Conservation (phyloP, 2,113 vertebrate species). For the Garra rufa region DNA sequence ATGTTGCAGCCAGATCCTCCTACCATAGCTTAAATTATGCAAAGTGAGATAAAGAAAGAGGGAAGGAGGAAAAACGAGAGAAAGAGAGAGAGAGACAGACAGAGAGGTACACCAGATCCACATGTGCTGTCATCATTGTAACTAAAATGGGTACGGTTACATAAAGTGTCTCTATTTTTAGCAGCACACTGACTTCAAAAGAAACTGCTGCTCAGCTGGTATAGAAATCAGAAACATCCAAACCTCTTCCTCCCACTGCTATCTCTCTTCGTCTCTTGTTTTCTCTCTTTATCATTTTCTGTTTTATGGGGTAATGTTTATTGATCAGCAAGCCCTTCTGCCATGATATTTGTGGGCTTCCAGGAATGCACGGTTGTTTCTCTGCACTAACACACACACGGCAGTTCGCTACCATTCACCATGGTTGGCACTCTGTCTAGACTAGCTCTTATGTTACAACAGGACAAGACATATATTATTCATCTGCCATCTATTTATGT, state of each 20-base stretch:
- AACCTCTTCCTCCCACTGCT: not conserved
- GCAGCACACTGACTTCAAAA: conserved; percentile 43
- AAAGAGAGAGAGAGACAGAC: conserved; percentile 16
- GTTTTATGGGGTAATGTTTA: conserved; percentile 1
- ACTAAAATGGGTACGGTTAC: conserved; percentile 53
- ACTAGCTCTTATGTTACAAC: conserved; percentile 2
- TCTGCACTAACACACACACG: not conserved
- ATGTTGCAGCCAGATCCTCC: conserved; percentile 62
- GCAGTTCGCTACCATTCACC: not conserved
- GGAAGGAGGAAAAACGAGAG: conserved; percentile 1
- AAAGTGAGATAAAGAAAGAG: conserved; percentile 51
- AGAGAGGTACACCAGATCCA: conserved; percentile 68
- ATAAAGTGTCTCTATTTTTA: conserved; percentile 60
- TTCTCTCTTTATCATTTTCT: conserved; percentile 2
- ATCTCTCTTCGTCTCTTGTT: not conserved
- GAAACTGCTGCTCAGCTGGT: conserved; percentile 44
- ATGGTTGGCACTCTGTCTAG: not conserved
- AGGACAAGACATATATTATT: not conserved
- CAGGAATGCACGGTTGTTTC: not conserved
- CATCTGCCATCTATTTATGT: not conserved
- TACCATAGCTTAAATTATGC: conserved; percentile 72
- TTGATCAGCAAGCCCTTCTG: not conserved
- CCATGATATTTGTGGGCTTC: not conserved
- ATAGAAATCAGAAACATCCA: not conserved
- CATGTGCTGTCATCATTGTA: conserved; percentile 62